Evolutionary conservation across 2,113 vertebrate species (phyloP).

Genomic region (Nycticebus coucang): DNA sequence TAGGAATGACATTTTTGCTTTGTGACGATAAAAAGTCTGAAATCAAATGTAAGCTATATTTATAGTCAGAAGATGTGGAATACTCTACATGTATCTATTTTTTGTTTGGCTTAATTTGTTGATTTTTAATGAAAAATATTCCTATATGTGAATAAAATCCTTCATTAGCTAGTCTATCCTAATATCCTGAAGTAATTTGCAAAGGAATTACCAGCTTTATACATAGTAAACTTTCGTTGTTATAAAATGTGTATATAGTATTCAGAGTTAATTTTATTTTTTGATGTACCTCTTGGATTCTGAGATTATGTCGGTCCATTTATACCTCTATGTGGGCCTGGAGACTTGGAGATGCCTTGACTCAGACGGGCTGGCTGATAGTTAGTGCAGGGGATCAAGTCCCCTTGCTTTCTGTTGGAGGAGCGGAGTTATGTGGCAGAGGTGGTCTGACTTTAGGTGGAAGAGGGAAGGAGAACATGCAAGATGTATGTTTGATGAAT

Average conservation of each 20-base stretch:
- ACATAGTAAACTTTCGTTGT: neutral
- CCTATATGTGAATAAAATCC: neutral
- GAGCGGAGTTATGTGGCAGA: neutral
- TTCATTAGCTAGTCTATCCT: neutral
- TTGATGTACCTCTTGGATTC: neutral
- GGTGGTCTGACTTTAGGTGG: neutral
- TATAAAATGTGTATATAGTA: neutral
- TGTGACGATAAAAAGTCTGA: neutral
- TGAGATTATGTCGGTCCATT: neutral
- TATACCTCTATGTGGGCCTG: neutral
- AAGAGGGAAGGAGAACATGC: neutral
- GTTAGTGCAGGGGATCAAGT: neutral
- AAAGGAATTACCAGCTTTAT: neutral
- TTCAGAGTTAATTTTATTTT: neutral
- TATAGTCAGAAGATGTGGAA: neutral
- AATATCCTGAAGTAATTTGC: slow-evolving; percentile 12
- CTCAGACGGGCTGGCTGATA: neutral
- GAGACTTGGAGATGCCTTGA: neutral
- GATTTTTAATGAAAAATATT: neutral
- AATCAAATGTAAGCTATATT: neutral
- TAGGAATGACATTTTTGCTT: slow-evolving; percentile 75
- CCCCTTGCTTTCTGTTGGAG: neutral
- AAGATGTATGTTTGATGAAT: neutral
- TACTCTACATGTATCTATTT: neutral
- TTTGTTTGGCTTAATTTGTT: neutral